These are phyloP conservation scores for Tiliacea aurago DNA, from an alignment of 2,888 invertebrate species.

Conservation along the genomic window DNA sequence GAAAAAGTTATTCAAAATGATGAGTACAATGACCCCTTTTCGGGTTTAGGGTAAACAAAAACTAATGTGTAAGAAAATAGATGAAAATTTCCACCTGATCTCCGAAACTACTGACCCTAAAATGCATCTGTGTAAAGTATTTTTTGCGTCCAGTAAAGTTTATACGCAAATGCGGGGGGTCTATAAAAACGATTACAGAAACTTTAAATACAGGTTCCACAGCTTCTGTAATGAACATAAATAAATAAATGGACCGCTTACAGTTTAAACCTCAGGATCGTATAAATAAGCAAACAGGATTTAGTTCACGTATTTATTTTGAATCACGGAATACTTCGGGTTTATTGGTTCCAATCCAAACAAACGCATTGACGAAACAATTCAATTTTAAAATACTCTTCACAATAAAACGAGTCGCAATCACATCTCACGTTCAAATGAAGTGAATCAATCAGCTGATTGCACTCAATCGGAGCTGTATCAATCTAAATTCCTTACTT, in stretches of 20 bases:
- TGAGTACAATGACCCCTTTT: no score
- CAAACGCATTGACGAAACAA: constrained; percentile 39
- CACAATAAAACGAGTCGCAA: constrained; percentile 22
- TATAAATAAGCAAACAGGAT: constrained; percentile 54
- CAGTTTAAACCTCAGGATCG: constrained; percentile 44
- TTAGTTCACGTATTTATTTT: constrained; percentile 54
- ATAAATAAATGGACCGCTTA: constrained; percentile 44
- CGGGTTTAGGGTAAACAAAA: no score
- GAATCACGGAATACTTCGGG: constrained; percentile 43
- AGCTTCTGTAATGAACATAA: constrained; percentile 61
- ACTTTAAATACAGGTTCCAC: constrained; percentile 55
- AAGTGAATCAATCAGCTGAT: constrained; percentile 61
- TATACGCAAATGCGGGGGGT: constrained; percentile 53
- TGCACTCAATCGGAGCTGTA: constrained; percentile 50
- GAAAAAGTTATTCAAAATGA: no score
- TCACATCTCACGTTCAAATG: constrained; percentile 32
- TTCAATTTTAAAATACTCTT: constrained; percentile 49
- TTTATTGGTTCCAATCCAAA: constrained; percentile 40
- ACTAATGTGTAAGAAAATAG: no score
- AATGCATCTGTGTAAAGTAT: constrained; percentile 42
- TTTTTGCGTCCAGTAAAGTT: constrained; percentile 43
- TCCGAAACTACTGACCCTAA: no score
- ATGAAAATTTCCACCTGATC: no score
- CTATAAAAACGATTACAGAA: constrained; percentile 59
- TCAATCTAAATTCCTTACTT: constrained; percentile 62